Conservation (phyloP, 2,888 invertebrate species). For the Sarcophaga rosellei region DNA sequence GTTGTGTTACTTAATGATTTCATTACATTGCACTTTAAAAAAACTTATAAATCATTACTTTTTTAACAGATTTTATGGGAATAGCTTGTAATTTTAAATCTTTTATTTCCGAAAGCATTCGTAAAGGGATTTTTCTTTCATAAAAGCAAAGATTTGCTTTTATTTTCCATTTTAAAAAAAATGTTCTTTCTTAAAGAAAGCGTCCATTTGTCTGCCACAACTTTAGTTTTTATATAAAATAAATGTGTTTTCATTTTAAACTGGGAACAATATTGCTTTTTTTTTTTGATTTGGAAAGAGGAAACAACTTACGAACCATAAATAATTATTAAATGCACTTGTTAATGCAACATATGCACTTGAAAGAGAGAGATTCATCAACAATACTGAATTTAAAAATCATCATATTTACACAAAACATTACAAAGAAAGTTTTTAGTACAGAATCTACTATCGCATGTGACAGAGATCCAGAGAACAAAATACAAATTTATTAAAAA, state of each 20-base stretch:
- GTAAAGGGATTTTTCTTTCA: neutral
- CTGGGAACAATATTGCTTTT: slow-evolving; percentile 17
- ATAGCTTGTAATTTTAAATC: slow-evolving; percentile 19
- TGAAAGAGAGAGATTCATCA: neutral
- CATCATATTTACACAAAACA: too few species aligned
- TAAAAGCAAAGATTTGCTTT: slow-evolving; percentile 5
- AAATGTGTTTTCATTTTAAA: slow-evolving; percentile 1
- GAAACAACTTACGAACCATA: neutral
- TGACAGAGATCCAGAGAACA: too few species aligned
- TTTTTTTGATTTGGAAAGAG: neutral
- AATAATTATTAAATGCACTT: slow-evolving; percentile 11
- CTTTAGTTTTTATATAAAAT: neutral
- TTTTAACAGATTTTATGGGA: neutral
- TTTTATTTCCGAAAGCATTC: slow-evolving; percentile 19
- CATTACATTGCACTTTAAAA: neutral
- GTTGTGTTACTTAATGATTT: too few species aligned
- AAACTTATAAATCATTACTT: neutral
- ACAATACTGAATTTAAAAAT: neutral
- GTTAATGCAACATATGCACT: slow-evolving; percentile 15
- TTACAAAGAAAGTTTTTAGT: neutral
- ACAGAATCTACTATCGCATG: neutral
- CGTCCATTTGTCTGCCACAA: slow-evolving; percentile 48
- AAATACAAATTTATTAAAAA: too few species aligned
- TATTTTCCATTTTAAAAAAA: neutral
- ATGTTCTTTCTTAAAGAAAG: neutral